Conservation (phyloP, 2,113 vertebrate genomes). For the Takifugu bimaculatus region DNA sequence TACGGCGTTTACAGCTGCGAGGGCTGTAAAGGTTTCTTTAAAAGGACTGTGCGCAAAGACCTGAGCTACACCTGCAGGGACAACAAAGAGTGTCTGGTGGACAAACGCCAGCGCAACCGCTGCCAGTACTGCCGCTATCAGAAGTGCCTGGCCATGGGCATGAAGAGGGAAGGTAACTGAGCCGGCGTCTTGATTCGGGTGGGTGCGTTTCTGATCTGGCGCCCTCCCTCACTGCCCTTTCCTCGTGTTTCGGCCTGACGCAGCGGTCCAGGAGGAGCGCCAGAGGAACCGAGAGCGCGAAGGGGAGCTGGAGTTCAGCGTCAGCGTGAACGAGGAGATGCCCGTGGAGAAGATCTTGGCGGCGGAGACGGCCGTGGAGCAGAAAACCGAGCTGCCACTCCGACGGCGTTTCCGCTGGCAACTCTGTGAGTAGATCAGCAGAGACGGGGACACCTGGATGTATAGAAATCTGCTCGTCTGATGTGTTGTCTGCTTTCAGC, state of each 20-base stretch:
- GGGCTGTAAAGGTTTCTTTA: slow-evolving; percentile 98
- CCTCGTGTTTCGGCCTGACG: slow-evolving; percentile 2
- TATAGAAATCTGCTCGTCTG: no score
- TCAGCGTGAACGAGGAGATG: slow-evolving; percentile 87
- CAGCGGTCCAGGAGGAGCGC: slow-evolving; percentile 90
- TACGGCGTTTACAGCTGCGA: slow-evolving; percentile 97
- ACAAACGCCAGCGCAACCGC: slow-evolving; percentile 96
- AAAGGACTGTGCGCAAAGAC: slow-evolving; percentile 93
- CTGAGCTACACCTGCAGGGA: slow-evolving; percentile 94
- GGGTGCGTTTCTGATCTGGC: background rate
- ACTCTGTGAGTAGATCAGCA: slow-evolving; percentile 75
- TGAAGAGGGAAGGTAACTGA: slow-evolving; percentile 93
- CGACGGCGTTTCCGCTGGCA: slow-evolving; percentile 78
- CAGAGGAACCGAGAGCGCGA: slow-evolving; percentile 86
- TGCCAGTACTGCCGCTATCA: slow-evolving; percentile 99
- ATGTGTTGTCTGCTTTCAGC: slow-evolving; percentile 70
- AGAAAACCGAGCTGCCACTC: slow-evolving; percentile 85
- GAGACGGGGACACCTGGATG: background rate
- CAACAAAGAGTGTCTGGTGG: slow-evolving; percentile 93
- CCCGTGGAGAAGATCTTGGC: slow-evolving; percentile 92
- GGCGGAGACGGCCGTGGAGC: slow-evolving; percentile 87
- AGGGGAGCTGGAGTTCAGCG: slow-evolving; percentile 78
- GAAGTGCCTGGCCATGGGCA: slow-evolving; percentile 96
- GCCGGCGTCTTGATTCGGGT: background rate
- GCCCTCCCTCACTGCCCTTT: background rate